Percentiles rank a stretch among this genome's conserved stretches.
These are phyloP conservation scores for Gymnoscelis rufifasciata DNA, from an alignment of 2,888 invertebrate species.

Conservation along the genomic window DNA sequence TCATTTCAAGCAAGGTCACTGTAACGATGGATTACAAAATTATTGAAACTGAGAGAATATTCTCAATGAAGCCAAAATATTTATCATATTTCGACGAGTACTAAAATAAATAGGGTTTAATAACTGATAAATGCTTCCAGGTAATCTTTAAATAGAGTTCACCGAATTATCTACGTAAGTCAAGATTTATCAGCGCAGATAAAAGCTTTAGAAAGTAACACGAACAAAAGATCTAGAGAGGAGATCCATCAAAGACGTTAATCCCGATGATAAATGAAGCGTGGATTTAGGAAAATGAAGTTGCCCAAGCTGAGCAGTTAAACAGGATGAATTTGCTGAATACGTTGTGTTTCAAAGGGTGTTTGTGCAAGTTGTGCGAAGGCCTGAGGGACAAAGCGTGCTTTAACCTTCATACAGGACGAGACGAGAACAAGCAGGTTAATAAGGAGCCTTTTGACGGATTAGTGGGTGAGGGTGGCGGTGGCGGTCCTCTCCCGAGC, in stretches of 20 bases:
- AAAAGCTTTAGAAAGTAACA: slow-evolving; percentile 2
- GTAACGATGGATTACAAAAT: slow-evolving; percentile 19
- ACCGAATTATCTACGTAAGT: not conserved
- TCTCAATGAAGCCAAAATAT: slow-evolving; percentile 8
- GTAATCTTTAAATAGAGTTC: not conserved
- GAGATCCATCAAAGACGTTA: slow-evolving; percentile 6
- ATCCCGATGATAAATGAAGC: slow-evolving; percentile 20
- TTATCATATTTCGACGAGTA: too few species aligned
- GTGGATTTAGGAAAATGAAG: slow-evolving; percentile 12
- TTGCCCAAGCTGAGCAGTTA: slow-evolving; percentile 9
- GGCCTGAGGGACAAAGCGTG: slow-evolving; percentile 59
- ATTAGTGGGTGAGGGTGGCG: slow-evolving; percentile 29
- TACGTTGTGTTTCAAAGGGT: slow-evolving; percentile 10
- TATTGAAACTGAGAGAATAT: slow-evolving; percentile 2
- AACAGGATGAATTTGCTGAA: slow-evolving; percentile 1
- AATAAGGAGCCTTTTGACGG: slow-evolving; percentile 59
- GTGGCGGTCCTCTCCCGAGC: slow-evolving; percentile 54
- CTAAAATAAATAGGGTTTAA: too few species aligned
- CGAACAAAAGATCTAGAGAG: slow-evolving; percentile 3
- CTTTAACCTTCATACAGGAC: slow-evolving; percentile 76
- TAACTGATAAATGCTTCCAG: not conserved
- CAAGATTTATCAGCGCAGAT: not conserved
- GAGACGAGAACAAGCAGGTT: slow-evolving; percentile 73
- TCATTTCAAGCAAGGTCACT: slow-evolving; percentile 68
- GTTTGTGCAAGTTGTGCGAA: slow-evolving; percentile 23